Conservation (phyloP, 2,888 invertebrate genomes). For the Andrena bicolor region DNA sequence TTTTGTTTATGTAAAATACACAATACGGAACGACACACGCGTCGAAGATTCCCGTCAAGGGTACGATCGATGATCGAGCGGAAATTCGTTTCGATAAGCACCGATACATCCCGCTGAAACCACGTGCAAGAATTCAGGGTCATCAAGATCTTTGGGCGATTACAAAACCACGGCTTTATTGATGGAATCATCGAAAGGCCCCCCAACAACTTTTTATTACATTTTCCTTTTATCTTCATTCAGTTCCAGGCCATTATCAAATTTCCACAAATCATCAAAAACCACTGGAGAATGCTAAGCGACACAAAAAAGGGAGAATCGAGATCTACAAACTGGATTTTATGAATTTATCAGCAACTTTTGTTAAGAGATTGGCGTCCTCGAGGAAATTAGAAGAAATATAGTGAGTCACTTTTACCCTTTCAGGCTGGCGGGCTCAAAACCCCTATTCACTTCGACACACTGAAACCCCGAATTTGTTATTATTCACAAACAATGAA, state of each 20-base stretch:
- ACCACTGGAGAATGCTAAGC: too few relatives aligned
- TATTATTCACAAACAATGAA: too few relatives aligned
- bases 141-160: slow-evolving; percentile 49
- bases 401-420: too few relatives aligned
- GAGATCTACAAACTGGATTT: too few relatives aligned
- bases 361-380: too few relatives aligned
- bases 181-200: slow-evolving; percentile 10
- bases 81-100: slow-evolving; percentile 56
- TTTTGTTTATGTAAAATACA: too few relatives aligned
- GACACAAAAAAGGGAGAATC: too few relatives aligned
- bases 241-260: not conserved
- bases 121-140: slow-evolving; percentile 66
- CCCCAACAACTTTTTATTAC: slow-evolving; percentile 7
- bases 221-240: not conserved
- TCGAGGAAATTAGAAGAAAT: too few relatives aligned
- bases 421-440: too few relatives aligned
- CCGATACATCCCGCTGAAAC: slow-evolving; percentile 42
- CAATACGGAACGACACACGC: slow-evolving; percentile 7
- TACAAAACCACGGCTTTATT: slow-evolving; percentile 32
- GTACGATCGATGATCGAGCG: slow-evolving; percentile 39
- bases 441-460: too few relatives aligned
- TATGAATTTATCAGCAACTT: too few relatives aligned
- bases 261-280: not conserved
- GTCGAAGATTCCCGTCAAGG: slow-evolving; percentile 21
- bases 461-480: too few relatives aligned